These are phyloP conservation scores for Melopsittacus undulatus DNA, from an alignment of 2,797 vertebrate species.

Conservation along the genomic window DNA sequence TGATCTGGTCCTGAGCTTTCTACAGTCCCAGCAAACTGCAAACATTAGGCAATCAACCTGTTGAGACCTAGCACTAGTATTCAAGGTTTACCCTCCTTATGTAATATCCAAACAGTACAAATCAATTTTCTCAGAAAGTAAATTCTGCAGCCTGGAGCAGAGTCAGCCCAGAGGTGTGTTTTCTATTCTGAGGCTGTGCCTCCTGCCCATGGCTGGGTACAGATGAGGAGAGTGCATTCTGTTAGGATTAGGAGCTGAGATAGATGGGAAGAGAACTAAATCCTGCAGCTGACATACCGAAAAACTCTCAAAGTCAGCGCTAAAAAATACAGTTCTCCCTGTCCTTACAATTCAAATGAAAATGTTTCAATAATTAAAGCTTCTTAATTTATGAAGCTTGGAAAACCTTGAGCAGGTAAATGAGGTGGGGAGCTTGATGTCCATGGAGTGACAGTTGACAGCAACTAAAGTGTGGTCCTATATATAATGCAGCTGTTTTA, in stretches of 20 bases:
- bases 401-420: neutral
- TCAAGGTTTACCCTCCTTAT: neutral
- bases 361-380: neutral
- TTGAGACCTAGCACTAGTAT: rapidly evolving
- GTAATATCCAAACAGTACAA: neutral
- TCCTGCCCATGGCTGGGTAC: neutral
- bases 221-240: neutral
- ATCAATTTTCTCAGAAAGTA: neutral
- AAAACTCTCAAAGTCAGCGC: neutral
- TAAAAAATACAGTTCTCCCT: neutral
- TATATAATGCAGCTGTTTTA: neutral
- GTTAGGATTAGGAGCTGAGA: neutral
- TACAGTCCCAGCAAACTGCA: neutral
- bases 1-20: neutral
- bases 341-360: neutral
- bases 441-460: neutral
- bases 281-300: neutral
- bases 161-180: neutral
- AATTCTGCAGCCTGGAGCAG: neutral
- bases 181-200: rapidly evolving
- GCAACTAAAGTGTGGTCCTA: neutral
- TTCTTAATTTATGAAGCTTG: neutral
- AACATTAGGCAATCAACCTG: neutral
- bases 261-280: neutral
- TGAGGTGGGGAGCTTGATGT: neutral